Base-by-base conservation (phyloP, 2,888 invertebrate species). In the Germaria angustata region DNA sequence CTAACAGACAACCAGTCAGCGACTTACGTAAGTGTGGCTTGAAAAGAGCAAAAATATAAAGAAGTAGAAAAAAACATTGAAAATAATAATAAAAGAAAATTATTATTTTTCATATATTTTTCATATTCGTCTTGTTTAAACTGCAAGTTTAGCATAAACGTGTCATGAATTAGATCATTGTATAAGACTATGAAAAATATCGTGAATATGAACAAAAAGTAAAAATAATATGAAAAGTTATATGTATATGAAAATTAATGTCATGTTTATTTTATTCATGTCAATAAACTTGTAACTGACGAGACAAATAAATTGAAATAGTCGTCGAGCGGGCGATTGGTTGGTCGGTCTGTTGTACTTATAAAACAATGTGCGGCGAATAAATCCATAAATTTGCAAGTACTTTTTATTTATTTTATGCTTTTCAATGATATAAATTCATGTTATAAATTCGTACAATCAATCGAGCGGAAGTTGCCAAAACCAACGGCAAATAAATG, bases 101-200 rank as follows among this genome's bases (percentile, higher is more conserved):
- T 41, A 36, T 65, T 36, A 59, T 32, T 41, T 28, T 55, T 71
- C 20, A 13, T 39, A 15, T n/a, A 32, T 49, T 39, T 28, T 49
- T 53, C 36, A 5, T 44, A 59, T 32, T 34, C 9, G 20, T 51
- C 55, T 75, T 75, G 44, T 80, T 80, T 75, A 69, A 76, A 71
- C 28, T 69, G 76, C 76, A 76, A 69, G 32, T 80, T 80, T 76
- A 68, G 75, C 80, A 75, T 69, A 80, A 80, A 80, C 76, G 75
- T 80, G 80, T 65, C 69, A 61, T 39, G 63, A 80, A 69, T 80
- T 80, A 76, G 69, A 69, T 80, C 76, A 76, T 69, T 73, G 36
- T 69, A n/a, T 36, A 20, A 28, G 55, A 49, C 8, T 36, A 32
- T 9, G 34, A 63, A 63, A 55, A 72, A 28, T 20, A 49, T 34